phyloP scores from a whole-genome alignment of 2,797 vertebrate species.

The Tenualosa thibaudeaui region DNA sequence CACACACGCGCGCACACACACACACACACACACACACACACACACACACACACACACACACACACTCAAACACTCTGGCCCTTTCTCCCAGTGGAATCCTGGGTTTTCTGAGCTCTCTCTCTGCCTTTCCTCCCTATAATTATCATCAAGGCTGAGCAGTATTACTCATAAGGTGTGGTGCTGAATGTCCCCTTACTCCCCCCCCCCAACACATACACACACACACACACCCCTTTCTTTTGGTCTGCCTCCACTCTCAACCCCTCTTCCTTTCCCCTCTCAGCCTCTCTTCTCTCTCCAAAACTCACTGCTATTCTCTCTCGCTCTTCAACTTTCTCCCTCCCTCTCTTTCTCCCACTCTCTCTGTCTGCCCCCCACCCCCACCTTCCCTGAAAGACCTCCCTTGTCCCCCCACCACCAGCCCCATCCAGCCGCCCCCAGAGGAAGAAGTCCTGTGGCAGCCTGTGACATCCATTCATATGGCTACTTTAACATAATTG shows the following conservation, averaged over 20 bases:
- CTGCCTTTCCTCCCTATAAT: slow-evolving; percentile 52
- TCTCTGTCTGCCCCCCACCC: neutral
- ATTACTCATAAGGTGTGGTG: slow-evolving; percentile 65
- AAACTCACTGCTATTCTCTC: too few relatives aligned
- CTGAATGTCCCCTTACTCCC: slow-evolving; percentile 47
- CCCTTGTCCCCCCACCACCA: slow-evolving; percentile 52
- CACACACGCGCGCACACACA: neutral
- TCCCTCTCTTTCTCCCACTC: neutral
- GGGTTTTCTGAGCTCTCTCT: slow-evolving; percentile 37
- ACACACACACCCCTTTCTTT: neutral
- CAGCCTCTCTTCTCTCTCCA: neutral
- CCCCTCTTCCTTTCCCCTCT: neutral
- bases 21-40: neutral
- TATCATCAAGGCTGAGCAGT: slow-evolving; percentile 56
- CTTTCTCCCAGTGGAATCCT: neutral
- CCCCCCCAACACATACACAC: neutral
- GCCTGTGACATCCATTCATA: slow-evolving; percentile 65
- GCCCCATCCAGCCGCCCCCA: slow-evolving; percentile 21
- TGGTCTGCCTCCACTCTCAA: too few relatives aligned
- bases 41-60: neutral
- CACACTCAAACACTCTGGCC: slow-evolving; percentile 68
- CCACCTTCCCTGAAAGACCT: slow-evolving; percentile 60
- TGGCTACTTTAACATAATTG: slow-evolving; percentile 70
- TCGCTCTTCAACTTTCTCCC: neutral
- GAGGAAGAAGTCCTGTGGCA: slow-evolving; percentile 62